Evolutionary conservation across 2,888 invertebrate genomes (phyloP), one percentile per base, ranked within the genome.

Genomic region (Phengaris arion): DNA sequence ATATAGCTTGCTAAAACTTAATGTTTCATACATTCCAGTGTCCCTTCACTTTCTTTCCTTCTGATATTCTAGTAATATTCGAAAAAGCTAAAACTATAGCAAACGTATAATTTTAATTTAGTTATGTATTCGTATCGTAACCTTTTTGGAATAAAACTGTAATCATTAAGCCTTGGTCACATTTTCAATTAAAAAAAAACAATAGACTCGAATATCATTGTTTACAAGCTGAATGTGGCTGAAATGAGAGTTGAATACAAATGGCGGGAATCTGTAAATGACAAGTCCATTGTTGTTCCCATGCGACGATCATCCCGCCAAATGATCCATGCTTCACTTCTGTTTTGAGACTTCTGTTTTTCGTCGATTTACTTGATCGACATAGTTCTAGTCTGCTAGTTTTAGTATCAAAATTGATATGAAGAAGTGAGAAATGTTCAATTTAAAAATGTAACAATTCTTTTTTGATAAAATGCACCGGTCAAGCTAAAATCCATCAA

Each of bases 131-230:
- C 8, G 6, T 59, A 10, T 35, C 45, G 68, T 51, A 15, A 15
- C 15, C 15, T 70, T 70, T 22, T 70, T 52, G 9, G 15, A 70
- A 72, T 52, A 35, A 13, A 35, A 2, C 52, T 35, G 12, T 12
- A 72, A 69, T 69, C 12, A 64, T 35, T 64, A 68, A 68, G 54
- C 6, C 54, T 72, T 22, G 72, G 35, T 12, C 72, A 54, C 8
- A 72, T 72, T 72, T 72, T 51, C 35, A 35, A 68, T 52, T 35
- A 35, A 72, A 72, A 70, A 70, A 54, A 72, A 72, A 72, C 72
- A 72, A 72, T 72, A 54, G 54, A 13, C 72, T 72, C 35, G 72
- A 72, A 72, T 52, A 72, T 72, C 72, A 72, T 72, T 54, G 72
- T 72, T 72, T 72, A 72, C 72, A 72, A 35, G 54, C 70, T 70